Percentiles rank a stretch among this genome's conserved stretches.
Evolutionary conservation across 2,797 vertebrate genomes (phyloP).

Genomic region (Rhincodon typus): DNA sequence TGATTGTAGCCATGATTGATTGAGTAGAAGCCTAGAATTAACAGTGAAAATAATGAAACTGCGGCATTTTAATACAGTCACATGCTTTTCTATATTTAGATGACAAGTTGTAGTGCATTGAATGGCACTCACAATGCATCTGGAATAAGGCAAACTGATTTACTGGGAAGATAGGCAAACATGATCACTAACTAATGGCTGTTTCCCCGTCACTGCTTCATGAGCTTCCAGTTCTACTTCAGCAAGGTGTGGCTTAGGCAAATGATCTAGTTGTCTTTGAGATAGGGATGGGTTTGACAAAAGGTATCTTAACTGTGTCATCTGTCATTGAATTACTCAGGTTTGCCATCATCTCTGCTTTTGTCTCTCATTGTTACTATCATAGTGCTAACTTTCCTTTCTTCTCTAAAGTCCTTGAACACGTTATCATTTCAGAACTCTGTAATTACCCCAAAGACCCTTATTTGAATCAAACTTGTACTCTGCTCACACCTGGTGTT

Average conservation of each 20-base stretch:
- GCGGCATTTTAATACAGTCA: not conserved
- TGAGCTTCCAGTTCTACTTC: not conserved
- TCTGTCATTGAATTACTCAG: not conserved
- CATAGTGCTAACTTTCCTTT: not conserved
- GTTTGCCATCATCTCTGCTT: not conserved
- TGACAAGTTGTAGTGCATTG: not conserved
- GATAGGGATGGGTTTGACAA: not conserved
- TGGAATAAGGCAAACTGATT: not conserved
- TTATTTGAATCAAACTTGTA: not conserved
- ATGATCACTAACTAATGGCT: not conserved
- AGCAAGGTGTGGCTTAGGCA: not conserved
- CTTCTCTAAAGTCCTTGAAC: not conserved
- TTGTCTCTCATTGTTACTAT: not conserved
- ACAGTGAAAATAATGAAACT: not conserved
- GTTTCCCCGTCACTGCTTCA: not conserved
- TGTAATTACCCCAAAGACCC: not conserved
- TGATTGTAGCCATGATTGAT: constrained; percentile 16
- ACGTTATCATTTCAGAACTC: not conserved
- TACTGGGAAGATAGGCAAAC: not conserved
- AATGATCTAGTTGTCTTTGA: not conserved
- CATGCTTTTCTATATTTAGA: no score
- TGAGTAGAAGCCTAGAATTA: not conserved
- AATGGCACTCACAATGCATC: not conserved
- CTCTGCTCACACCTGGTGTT: not conserved
- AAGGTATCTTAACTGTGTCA: not conserved